Percentiles rank a stretch among this genome's conserved stretches.
These are phyloP conservation scores for Girardinichthys multiradiatus DNA, from an alignment of 2,113 vertebrate genomes.

Conservation along the genomic window DNA sequence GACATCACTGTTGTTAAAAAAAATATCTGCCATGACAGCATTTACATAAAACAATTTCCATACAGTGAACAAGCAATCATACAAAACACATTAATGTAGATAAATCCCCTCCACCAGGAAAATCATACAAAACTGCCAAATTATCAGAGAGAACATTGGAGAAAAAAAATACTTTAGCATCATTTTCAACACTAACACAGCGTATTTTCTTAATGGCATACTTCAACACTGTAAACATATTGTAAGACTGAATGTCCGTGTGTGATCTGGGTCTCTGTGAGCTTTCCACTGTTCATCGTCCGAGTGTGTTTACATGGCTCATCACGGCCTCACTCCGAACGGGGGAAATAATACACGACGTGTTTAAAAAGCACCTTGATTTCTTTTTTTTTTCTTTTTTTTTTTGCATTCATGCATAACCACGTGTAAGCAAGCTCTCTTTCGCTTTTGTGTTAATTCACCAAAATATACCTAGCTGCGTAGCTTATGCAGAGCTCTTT, in stretches of 20 bases:
- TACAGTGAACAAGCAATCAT: slow-evolving; percentile 97
- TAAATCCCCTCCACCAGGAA: slow-evolving; percentile 96
- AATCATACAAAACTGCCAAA: slow-evolving; percentile 82
- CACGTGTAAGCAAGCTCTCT: slow-evolving; percentile 39
- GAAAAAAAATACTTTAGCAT: slow-evolving; percentile 86
- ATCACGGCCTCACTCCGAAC: slow-evolving; percentile 36
- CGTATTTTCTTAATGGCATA: slow-evolving; percentile 96
- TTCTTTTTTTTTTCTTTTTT: slow-evolving; percentile 17
- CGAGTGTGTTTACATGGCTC: slow-evolving; percentile 36
- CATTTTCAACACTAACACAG: slow-evolving; percentile 96
- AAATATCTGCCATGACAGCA: slow-evolving; percentile 89
- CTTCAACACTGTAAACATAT: slow-evolving; percentile 99
- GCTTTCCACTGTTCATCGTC: slow-evolving; percentile 27
- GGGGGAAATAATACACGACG: slow-evolving; percentile 27
- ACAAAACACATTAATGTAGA: slow-evolving; percentile 85
- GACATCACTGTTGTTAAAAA: slow-evolving; percentile 85
- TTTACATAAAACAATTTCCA: slow-evolving; percentile 91
- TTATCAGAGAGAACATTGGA: slow-evolving; percentile 88
- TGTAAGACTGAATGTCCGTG: slow-evolving; percentile 94
- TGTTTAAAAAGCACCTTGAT: slow-evolving; percentile 41
- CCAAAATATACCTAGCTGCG: slow-evolving; percentile 25
- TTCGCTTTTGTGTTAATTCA: slow-evolving; percentile 29
- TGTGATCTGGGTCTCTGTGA: slow-evolving; percentile 61
- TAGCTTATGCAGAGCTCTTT: slow-evolving; percentile 50
- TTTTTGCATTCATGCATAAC: slow-evolving; percentile 46